Percentiles rank a stretch among this genome's conserved stretches.
Evolutionary conservation across 2,888 invertebrate species (phyloP).

Genomic region (Drosophila formosana): DNA sequence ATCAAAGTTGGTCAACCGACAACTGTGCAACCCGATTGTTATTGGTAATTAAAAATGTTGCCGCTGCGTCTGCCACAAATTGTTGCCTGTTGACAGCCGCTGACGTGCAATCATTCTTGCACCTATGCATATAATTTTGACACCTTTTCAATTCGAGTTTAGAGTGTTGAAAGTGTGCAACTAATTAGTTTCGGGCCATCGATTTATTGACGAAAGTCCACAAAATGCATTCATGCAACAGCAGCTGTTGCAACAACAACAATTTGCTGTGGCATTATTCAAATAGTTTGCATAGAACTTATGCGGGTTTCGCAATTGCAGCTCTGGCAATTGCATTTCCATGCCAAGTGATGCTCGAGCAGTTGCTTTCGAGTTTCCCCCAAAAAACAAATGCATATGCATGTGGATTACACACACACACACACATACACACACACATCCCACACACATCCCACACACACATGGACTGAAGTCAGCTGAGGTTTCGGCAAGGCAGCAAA

Average conservation of each 20-base stretch:
- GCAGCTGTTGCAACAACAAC: neutral
- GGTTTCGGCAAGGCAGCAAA: conserved; percentile 40
- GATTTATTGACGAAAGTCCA: conserved; percentile 17
- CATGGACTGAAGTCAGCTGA: neutral
- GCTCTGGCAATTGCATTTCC: conserved; percentile 34
- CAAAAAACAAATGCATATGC: conserved; percentile 46
- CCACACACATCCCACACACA: neutral
- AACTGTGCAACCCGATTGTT: conserved; percentile 17
- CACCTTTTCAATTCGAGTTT: neutral
- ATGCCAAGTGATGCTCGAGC: conserved; percentile 34
- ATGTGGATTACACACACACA: conserved; percentile 22
- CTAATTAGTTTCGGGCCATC: conserved; percentile 15
- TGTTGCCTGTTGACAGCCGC: conserved; percentile 7
- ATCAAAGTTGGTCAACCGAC: conserved; percentile 33
- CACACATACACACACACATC: neutral
- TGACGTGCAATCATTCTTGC: conserved; percentile 28
- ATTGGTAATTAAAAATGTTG: conserved; percentile 40
- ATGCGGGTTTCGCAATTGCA: conserved; percentile 15
- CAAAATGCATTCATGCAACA: conserved; percentile 8
- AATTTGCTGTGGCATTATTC: conserved; percentile 33
- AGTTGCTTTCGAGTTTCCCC: conserved; percentile 28
- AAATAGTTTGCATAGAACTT: conserved; percentile 38
- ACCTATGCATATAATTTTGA: conserved; percentile 12
- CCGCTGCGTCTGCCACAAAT: conserved; percentile 26
- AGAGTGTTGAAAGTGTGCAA: neutral